Conservation (phyloP, 2,113 vertebrate genomes). For the Notothenia coriiceps region DNA sequence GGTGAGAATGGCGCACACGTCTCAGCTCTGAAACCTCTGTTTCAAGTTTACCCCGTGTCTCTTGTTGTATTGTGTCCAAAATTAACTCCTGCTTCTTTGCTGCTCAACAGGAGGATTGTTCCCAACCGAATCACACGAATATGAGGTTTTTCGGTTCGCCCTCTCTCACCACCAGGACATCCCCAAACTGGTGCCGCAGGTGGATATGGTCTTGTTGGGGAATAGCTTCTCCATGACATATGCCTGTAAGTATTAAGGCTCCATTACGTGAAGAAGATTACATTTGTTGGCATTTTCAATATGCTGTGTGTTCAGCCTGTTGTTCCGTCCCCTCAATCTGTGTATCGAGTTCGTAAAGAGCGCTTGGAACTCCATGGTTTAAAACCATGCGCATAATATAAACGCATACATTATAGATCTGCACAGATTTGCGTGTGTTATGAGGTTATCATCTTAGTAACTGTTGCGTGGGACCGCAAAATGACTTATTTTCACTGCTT, state of each 20-base stretch:
- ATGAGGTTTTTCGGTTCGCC: slow-evolving; percentile 98
- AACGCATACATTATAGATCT: not conserved
- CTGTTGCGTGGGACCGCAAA: slow-evolving; percentile 65
- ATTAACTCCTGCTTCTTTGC: slow-evolving; percentile 53
- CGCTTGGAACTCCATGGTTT: slow-evolving; percentile 31
- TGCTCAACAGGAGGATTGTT: slow-evolving; percentile 92
- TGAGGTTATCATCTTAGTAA: slow-evolving; percentile 37
- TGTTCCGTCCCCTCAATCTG: slow-evolving; percentile 24
- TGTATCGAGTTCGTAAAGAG: slow-evolving; percentile 49
- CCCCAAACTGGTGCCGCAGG: slow-evolving; percentile 98
- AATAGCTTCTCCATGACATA: slow-evolving; percentile 99
- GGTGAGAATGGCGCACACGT: slow-evolving; percentile 87
- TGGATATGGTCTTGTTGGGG: slow-evolving; percentile 98
- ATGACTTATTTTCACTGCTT: slow-evolving; percentile 39
- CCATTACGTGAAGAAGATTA: not conserved
- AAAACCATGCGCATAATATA: not conserved
- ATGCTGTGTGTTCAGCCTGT: not conserved
- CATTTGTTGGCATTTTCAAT: not conserved
- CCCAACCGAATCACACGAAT: slow-evolving; percentile 96
- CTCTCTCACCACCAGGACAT: slow-evolving; percentile 97
- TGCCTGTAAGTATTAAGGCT: slow-evolving; percentile 90
- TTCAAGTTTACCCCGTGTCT: slow-evolving; percentile 24
- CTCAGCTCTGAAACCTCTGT: not conserved
- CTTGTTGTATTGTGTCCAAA: not conserved
- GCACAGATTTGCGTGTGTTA: slow-evolving; percentile 11